Conservation (phyloP, 2,888 invertebrate genomes). For the Charanyca ferruginea region DNA sequence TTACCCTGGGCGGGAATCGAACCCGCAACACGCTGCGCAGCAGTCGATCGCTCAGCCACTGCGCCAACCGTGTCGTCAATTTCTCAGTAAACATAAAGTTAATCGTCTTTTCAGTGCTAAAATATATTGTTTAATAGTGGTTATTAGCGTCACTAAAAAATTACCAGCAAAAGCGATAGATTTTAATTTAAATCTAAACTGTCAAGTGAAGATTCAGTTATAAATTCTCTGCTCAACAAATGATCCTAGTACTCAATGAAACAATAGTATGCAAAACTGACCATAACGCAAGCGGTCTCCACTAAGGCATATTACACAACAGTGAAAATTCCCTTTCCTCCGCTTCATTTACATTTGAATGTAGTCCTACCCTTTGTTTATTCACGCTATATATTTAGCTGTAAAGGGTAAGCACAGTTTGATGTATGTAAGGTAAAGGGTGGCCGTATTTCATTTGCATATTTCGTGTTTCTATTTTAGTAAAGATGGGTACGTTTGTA, state of each 20-base stretch:
- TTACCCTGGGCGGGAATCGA: too few relatives aligned
- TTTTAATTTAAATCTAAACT: background rate
- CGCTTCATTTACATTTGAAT: conserved; percentile 69
- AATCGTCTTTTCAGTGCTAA: too few relatives aligned
- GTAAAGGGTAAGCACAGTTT: conserved; percentile 44
- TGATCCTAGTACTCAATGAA: conserved; percentile 10
- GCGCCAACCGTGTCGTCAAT: too few relatives aligned
- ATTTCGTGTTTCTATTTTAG: conserved; percentile 40
- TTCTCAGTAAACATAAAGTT: too few relatives aligned
- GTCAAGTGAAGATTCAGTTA: background rate
- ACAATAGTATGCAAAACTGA: conserved; percentile 48
- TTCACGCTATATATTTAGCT: conserved; percentile 56
- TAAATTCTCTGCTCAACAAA: conserved; percentile 6
- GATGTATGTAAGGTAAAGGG: conserved; percentile 51
- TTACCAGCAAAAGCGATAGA: background rate
- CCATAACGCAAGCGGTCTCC: conserved; percentile 12
- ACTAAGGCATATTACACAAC: conserved; percentile 50
- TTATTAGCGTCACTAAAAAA: too few relatives aligned
- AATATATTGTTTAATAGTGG: too few relatives aligned
- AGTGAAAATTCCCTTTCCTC: conserved; percentile 46
- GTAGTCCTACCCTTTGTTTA: conserved; percentile 64
- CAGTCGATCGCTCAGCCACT: too few relatives aligned
- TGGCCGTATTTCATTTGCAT: conserved; percentile 44
- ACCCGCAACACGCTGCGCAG: too few relatives aligned
- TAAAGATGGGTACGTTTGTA: conserved; percentile 19